These are phyloP conservation scores for silkworm (Bombyx mori) DNA, from an alignment of 1,140 invertebrate species.

Conservation along the genomic window DNA sequence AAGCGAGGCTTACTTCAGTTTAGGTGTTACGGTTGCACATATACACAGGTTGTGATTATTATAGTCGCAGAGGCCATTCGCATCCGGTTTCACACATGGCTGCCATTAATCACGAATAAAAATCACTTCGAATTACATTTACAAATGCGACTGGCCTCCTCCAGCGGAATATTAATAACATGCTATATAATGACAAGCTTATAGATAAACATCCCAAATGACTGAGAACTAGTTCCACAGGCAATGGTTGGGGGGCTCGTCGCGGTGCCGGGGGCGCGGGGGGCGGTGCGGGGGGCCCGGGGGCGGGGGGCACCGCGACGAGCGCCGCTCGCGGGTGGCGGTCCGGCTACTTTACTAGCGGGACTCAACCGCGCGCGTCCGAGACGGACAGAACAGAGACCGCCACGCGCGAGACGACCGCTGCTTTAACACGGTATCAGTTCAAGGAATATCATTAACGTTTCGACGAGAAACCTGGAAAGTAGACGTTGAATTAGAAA, in stretches of 20 bases:
- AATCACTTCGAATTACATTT: constrained; percentile 1
- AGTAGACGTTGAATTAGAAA: constrained; percentile 69
- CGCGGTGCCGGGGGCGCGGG: constrained; percentile 20
- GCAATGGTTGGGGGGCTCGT: constrained; percentile 54
- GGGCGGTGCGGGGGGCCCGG: constrained; percentile 22
- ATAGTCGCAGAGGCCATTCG: constrained; percentile 24
- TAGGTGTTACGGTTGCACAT: constrained; percentile 66
- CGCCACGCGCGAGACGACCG: constrained; percentile 41
- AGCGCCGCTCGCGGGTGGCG: too few species aligned
- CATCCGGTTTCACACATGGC: neutral
- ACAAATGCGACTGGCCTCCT: constrained; percentile 30
- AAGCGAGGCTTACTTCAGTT: constrained; percentile 66
- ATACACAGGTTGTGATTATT: constrained; percentile 64
- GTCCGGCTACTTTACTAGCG: too few species aligned
- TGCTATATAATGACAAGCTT: constrained; percentile 63
- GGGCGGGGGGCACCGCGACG: too few species aligned
- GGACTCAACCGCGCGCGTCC: neutral
- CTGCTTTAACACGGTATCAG: constrained; percentile 57
- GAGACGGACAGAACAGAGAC: neutral
- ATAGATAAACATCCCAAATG: constrained; percentile 62
- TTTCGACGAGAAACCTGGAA: constrained; percentile 67
- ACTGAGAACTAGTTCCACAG: constrained; percentile 58
- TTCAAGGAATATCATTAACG: constrained; percentile 65
- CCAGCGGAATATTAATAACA: constrained; percentile 60
- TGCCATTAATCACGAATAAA: neutral